These are phyloP conservation scores for Sorex araneus DNA, from an alignment of 2,113 vertebrate species.

Conservation along the genomic window DNA sequence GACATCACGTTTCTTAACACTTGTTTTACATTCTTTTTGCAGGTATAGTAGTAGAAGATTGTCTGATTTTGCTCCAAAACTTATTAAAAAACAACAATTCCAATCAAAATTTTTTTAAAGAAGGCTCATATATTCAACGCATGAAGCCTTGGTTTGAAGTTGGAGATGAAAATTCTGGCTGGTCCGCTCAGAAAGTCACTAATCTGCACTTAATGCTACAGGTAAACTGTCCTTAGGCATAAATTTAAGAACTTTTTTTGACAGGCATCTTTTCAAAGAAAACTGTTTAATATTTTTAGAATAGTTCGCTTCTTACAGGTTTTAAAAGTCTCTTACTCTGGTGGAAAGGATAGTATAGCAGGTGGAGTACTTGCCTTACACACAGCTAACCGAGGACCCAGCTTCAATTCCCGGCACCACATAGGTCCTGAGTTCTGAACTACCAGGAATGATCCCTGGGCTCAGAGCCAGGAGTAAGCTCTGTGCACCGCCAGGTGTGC, in stretches of 20 bases:
- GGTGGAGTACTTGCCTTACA: no score
- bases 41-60: constrained; percentile 99
- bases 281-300: constrained; percentile 24
- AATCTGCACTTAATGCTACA: constrained; percentile 99
- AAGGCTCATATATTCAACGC: constrained; percentile 98
- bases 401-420: no score
- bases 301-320: background rate
- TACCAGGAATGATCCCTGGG: no score
- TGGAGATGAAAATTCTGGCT: constrained; percentile 97
- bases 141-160: constrained; percentile 99
- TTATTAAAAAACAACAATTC: constrained; percentile 98
- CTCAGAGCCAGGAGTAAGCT: no score
- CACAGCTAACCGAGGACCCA: no score
- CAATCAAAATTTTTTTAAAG: constrained; percentile 99
- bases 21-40: constrained; percentile 65
- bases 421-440: no score
- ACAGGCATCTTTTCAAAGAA: background rate
- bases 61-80: constrained; percentile 96
- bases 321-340: background rate
- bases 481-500: no score
- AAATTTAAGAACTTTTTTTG: background rate
- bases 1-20: background rate
- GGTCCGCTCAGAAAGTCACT: constrained; percentile 99
- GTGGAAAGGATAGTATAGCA: no score
- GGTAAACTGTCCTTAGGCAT: constrained; percentile 86